Percentiles rank a stretch among this genome's conserved stretches.
Conservation (phyloP, 2,797 vertebrate species). For the Sebastes oblongus region DNA sequence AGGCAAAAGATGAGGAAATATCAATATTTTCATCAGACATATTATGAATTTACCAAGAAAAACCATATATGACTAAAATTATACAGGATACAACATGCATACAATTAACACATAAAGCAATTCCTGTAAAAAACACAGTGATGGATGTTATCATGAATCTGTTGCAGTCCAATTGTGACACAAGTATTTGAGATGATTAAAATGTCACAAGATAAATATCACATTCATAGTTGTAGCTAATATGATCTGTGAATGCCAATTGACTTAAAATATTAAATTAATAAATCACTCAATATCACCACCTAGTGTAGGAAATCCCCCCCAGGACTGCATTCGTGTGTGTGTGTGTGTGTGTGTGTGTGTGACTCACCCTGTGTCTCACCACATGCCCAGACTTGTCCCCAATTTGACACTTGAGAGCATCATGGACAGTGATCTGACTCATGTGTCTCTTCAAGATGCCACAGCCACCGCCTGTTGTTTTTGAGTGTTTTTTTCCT, state of each 20-base stretch:
- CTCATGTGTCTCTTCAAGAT: slow-evolving; percentile 56
- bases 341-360: neutral
- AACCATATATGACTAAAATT: too few relatives aligned
- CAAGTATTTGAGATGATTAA: neutral
- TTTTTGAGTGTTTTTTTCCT: slow-evolving; percentile 13
- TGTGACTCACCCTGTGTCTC: slow-evolving; percentile 55
- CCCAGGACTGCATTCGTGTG: neutral
- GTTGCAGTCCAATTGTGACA: neutral
- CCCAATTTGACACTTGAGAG: slow-evolving; percentile 74
- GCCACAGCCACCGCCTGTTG: slow-evolving; percentile 20
- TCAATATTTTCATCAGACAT: too few relatives aligned
- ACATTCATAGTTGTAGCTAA: rapidly evolving
- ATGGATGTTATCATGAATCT: neutral
- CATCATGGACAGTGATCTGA: slow-evolving; percentile 64
- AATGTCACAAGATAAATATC: neutral
- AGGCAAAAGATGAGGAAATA: too few relatives aligned
- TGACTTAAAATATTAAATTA: neutral
- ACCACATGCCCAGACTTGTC: slow-evolving; percentile 72
- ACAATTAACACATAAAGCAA: neutral
- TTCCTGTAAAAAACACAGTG: neutral
- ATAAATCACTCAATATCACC: slow-evolving; percentile 29
- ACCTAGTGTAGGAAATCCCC: slow-evolving; percentile 25
- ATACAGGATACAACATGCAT: neutral
- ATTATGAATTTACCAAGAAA: too few relatives aligned
- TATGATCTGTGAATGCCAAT: neutral